phyloP scores from a whole-genome alignment of 2,797 vertebrate species.

The Typhlichthys subterraneus region DNA sequence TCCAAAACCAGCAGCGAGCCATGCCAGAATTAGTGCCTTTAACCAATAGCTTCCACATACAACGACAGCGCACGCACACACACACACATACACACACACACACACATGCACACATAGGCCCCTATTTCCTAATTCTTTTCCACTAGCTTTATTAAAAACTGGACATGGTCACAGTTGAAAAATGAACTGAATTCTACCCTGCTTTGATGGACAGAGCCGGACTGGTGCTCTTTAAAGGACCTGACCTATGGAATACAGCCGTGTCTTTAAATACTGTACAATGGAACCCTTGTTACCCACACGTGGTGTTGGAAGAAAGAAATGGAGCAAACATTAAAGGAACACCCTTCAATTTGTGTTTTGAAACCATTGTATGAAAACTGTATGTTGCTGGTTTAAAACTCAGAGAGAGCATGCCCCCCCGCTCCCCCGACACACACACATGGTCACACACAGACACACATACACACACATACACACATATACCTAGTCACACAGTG shows the following conservation, averaged over 20 bases:
- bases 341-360: too few relatives aligned
- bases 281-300: slow-evolving; percentile 43
- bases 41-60: slow-evolving; percentile 18
- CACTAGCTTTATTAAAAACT: slow-evolving; percentile 72
- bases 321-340: not conserved
- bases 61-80: too few relatives aligned
- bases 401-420: too few relatives aligned
- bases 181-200: slow-evolving; percentile 67
- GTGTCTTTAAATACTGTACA: slow-evolving; percentile 47
- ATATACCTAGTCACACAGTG: too few relatives aligned
- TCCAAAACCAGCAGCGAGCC: slow-evolving; percentile 58
- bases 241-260: slow-evolving; percentile 60
- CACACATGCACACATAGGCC: slow-evolving; percentile 16
- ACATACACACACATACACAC: too few relatives aligned
- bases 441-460: too few relatives aligned
- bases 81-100: not conserved
- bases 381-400: too few relatives aligned
- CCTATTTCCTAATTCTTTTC: slow-evolving; percentile 43
- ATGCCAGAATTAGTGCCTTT: slow-evolving; percentile 63
- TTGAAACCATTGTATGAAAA: too few relatives aligned
- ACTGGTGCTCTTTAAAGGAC: slow-evolving; percentile 40
- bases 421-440: too few relatives aligned
- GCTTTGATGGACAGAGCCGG: slow-evolving; percentile 41
- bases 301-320: slow-evolving; percentile 29
- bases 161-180: slow-evolving; percentile 64